phyloP scores from a whole-genome alignment of 2,113 vertebrate species.

The Corythornis madagascariensis region DNA sequence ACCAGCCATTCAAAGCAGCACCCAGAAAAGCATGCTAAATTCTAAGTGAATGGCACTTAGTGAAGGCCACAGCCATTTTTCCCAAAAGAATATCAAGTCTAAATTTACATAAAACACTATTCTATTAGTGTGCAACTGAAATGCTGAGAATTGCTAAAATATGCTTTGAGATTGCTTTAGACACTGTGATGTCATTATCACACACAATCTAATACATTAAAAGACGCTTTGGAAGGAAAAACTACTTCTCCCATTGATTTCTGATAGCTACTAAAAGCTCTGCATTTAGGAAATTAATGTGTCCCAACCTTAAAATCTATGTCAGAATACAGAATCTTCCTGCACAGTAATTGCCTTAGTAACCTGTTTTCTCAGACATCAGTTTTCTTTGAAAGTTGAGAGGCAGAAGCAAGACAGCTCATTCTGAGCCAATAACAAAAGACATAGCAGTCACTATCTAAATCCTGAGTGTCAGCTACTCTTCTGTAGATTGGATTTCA shows the following conservation, averaged over 20 bases:
- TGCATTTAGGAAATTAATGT: neutral
- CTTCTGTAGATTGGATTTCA: neutral
- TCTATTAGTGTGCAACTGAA: neutral
- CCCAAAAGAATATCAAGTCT: neutral
- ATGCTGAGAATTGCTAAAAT: neutral
- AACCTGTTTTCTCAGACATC: neutral
- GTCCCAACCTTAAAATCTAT: neutral
- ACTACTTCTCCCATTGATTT: neutral
- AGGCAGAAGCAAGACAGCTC: neutral
- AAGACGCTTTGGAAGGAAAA: neutral
- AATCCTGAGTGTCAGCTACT: neutral
- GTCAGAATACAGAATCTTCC: neutral
- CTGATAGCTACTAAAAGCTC: neutral
- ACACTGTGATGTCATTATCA: neutral
- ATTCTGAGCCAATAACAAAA: neutral
- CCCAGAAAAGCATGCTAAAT: neutral
- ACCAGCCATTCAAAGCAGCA: neutral
- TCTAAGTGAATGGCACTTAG: neutral
- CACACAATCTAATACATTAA: neutral
- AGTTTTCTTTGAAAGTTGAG: neutral
- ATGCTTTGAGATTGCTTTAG: neutral
- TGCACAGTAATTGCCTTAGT: neutral
- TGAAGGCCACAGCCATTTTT: neutral
- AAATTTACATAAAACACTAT: neutral
- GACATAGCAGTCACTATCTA: neutral